Evolutionary conservation across 2,888 invertebrate species (phyloP).

Genomic region (Apamea monoglypha): DNA sequence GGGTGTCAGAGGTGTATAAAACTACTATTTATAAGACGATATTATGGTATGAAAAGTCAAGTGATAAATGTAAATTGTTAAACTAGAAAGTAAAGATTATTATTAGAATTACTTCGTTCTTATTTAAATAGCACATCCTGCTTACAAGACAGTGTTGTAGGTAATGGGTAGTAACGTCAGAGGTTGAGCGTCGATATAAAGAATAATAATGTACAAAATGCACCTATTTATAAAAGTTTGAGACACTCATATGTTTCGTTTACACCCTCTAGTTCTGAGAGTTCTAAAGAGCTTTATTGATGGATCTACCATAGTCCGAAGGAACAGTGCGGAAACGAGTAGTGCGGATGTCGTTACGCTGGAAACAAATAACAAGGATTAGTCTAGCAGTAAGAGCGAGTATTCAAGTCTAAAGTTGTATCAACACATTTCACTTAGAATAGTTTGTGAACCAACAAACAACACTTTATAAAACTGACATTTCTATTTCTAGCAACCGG

Average conservation of each 20-base stretch:
- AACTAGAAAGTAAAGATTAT: too few species aligned
- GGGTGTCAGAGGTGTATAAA: too few species aligned
- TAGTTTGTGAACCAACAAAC: not conserved
- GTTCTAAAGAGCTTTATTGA: not conserved
- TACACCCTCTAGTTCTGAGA: not conserved
- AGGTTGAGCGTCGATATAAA: slow-evolving; percentile 22
- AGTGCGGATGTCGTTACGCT: slow-evolving; percentile 87
- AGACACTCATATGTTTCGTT: slow-evolving; percentile 7
- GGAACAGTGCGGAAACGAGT: too few species aligned
- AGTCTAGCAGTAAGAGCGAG: not conserved
- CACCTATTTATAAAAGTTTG: slow-evolving; percentile 30
- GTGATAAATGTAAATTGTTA: too few species aligned
- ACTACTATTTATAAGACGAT: not conserved
- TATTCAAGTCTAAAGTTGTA: not conserved
- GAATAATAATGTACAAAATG: slow-evolving; percentile 33
- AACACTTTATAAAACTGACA: slow-evolving; percentile 12
- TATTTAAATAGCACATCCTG: slow-evolving; percentile 32
- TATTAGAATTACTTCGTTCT: slow-evolving; percentile 25
- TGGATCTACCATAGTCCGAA: rapidly evolving
- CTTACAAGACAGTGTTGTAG: not conserved
- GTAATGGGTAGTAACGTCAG: slow-evolving; percentile 1
- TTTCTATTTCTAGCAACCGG: slow-evolving; percentile 18
- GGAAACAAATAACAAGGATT: slow-evolving; percentile 60
- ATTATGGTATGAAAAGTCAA: too few species aligned
- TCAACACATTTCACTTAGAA: slow-evolving; percentile 6